phyloP scores from a whole-genome alignment of 1,140 invertebrate species.

The Bilobella aurantiaca region DNA sequence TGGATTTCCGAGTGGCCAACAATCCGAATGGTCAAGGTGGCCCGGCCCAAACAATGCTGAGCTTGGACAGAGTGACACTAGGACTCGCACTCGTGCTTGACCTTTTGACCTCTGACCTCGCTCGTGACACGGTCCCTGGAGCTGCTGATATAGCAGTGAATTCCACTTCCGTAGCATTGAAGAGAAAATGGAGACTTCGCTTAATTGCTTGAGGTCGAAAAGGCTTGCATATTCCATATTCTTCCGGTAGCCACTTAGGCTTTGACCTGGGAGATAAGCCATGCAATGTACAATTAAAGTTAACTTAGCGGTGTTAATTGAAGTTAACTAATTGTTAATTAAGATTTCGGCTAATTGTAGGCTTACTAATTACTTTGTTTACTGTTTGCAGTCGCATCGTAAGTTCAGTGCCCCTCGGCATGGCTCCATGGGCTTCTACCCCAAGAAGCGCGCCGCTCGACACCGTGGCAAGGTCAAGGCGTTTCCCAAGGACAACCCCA shows the following conservation, averaged over 20 bases:
- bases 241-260: conserved; percentile 56
- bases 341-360: neutral
- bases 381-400: conserved; percentile 82
- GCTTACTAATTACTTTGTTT: conserved; percentile 12
- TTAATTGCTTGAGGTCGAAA: conserved; percentile 42
- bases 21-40: too few relatives aligned
- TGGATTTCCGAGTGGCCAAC: too few relatives aligned
- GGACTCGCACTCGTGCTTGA: conserved; percentile 15
- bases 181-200: conserved; percentile 48
- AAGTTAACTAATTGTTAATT: neutral
- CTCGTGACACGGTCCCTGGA: conserved; percentile 35
- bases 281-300: conserved; percentile 53
- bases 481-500: conserved; percentile 97
- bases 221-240: conserved; percentile 57
- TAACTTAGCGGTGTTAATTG: too few relatives aligned
- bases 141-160: conserved; percentile 40
- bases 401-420: conserved; percentile 99
- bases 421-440: conserved; percentile 99
- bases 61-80: conserved; percentile 21
- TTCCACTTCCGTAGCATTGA: conserved; percentile 46
- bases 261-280: conserved; percentile 56
- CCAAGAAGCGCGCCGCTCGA: conserved; percentile 88
- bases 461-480: conserved; percentile 99
- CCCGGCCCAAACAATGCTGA: neutral
- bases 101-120: neutral